Evolutionary conservation across 1,140 invertebrate species (phyloP), one percentile per base, ranked within the genome.

Genomic region (Platorchestia sp.): DNA sequence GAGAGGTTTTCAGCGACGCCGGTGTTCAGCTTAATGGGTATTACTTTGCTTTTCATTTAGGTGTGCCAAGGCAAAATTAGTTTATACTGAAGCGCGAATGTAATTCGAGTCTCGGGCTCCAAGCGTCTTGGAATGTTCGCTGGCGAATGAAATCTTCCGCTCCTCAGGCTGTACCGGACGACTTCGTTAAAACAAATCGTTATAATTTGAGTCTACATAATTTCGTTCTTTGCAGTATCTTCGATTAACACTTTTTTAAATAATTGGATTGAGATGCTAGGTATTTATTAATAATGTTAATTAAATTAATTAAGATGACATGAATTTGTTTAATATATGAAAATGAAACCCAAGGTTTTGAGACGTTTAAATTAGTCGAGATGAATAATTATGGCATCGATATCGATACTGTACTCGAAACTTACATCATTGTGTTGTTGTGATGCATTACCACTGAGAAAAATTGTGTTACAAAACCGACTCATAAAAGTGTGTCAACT

Each of bases 11-110:
- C 91, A 93, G 91, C 91, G 45, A 93, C 91, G 91, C 91, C 43
- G 44, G 91, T 93, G 91, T 93, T 93, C 44, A 93, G 91, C 45
- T 44, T 93, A 93, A 93, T 93, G 91, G 91, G 43, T 93, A 93
- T 93, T 93, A 93, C 43, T 93, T 93, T 93, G 91, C 91, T 93
- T 93, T 93, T 93, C 91, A 93, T 93, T 93, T 93, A 44, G 91
- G 44, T 44, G 43, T 47, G 91, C 91, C 91, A 93, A 93, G 91
- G 47, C 91, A 93, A 93, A 45, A 93, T 93, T 93, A 93, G 91
- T 44, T 93, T 44, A 93, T 47, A 93, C 41, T 45, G 43, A 44
- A 93, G 91, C 44, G 36, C 44, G 41, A 45, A 43, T 90, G 87
- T 90, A 90, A 90, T 90, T 90, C 87, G 87, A 45, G 44, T 42